Evolutionary conservation across 2,797 vertebrate genomes (phyloP), one percentile per base, ranked within the genome.

Genomic region (Fringilla coelebs): DNA sequence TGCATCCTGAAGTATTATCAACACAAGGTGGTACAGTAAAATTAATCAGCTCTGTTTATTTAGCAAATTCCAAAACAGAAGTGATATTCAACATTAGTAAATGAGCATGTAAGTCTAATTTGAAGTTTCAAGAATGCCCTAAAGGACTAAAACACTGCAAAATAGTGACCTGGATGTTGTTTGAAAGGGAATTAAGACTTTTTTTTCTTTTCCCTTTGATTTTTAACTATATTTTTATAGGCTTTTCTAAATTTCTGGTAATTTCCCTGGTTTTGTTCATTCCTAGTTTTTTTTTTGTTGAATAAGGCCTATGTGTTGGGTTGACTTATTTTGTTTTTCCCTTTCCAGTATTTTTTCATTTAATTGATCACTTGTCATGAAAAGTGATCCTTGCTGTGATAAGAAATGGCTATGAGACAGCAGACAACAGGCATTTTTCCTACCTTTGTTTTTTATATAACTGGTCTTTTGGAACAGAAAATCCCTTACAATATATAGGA

Each of bases 131-230:
- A 78, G 41, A 79, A 58, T 54, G 7, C 5, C 14, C 21, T 10
- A 6, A 66, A 62, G 61, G 5, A 54, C 4, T 32, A 51, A 62
- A 63, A 3, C 6, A 57, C 13, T 54, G 32, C 21, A 63, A 63
- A 89, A 46, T 10, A 1, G 0, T 32, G 43, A 26, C 25, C 31
- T 20, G 20, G 11, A 2, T 1, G 2, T 18, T 84, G 15, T 21
- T 88, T 4, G 4, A 81, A 51, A 48, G 4, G 2, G 5, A 85
- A 49, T 49, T 54, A n/a, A 61, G 32, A 51, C 3, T 19, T 9
- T n/a, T 61, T 63, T 38, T 57, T 82, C 5, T 54, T 67, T 74
- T 65, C 14, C 5, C 9, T 84, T 68, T 57, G 10, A 51, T 48
- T 65, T 88, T 72, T 71, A 74, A 75, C 17, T 3, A 34, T 6